phyloP scores from a whole-genome alignment of 2,113 vertebrate species.

The Oxyura jamaicensis region DNA sequence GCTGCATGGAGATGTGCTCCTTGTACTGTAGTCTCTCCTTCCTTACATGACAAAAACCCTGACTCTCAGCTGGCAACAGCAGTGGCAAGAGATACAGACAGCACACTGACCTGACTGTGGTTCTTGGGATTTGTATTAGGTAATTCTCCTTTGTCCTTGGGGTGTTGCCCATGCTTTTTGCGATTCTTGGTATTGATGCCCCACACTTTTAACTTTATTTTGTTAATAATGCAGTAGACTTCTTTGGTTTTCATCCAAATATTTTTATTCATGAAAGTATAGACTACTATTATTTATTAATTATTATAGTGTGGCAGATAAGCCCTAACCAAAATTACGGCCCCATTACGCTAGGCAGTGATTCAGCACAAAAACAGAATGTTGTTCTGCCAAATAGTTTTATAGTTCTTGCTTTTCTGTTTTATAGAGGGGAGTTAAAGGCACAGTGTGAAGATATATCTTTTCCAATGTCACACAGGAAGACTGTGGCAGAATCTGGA shows the following conservation, averaged over 20 bases:
- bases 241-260: neutral
- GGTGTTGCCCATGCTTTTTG: neutral
- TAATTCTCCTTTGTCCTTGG: neutral
- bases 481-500: neutral
- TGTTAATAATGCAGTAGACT: neutral
- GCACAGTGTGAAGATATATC: neutral
- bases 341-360: neutral
- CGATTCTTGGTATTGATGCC: neutral
- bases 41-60: neutral
- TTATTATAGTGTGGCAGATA: neutral
- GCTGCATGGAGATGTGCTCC: fast-evolving
- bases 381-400: neutral
- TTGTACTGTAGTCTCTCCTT: neutral
- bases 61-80: neutral
- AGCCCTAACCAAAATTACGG: neutral
- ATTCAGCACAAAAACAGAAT: slow-evolving; percentile 15
- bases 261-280: neutral
- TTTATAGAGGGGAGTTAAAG: neutral
- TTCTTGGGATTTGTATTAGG: neutral
- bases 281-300: slow-evolving; percentile 2
- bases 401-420: neutral
- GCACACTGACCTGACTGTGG: neutral
- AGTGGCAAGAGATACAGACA: neutral
- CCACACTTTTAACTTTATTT: neutral
- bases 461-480: neutral